Evolutionary conservation across 2,888 invertebrate species (phyloP).

Genomic region (Amphiduros pacificus): DNA sequence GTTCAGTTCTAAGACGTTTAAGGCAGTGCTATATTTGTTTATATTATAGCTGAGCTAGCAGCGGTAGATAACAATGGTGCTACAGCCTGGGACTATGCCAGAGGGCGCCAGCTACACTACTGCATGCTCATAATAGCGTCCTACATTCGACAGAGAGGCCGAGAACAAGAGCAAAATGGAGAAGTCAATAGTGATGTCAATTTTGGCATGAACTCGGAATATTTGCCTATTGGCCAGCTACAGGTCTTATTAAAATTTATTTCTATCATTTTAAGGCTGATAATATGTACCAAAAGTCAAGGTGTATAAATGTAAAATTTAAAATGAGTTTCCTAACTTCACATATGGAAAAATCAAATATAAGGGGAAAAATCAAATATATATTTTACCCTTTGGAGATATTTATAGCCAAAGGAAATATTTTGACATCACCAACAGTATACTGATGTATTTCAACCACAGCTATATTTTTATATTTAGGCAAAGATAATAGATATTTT

Average conservation of each 20-base stretch:
- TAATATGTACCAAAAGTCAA: not conserved
- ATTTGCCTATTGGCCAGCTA: not conserved
- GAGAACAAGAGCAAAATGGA: not conserved
- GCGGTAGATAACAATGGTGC: conserved; percentile 49
- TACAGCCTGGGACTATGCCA: conserved; percentile 57
- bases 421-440: too few species aligned
- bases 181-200: not conserved
- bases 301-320: not conserved
- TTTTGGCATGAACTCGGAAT: not conserved
- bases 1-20: too few species aligned
- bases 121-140: conserved; percentile 58
- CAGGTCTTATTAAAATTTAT: not conserved
- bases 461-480: too few species aligned
- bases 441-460: too few species aligned
- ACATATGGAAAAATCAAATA: too few species aligned
- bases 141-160: conserved; percentile 49
- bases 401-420: too few species aligned
- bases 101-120: conserved; percentile 55
- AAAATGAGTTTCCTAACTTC: too few species aligned
- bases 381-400: too few species aligned
- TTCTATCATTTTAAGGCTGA: not conserved
- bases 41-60: conserved; percentile 48
- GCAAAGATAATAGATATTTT: too few species aligned
- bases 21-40: too few species aligned
- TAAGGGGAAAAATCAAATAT: too few species aligned